Evolutionary conservation across 2,888 invertebrate genomes (phyloP), one percentile per base, ranked within the genome.

Genomic region (Eupithecia subfuscata): DNA sequence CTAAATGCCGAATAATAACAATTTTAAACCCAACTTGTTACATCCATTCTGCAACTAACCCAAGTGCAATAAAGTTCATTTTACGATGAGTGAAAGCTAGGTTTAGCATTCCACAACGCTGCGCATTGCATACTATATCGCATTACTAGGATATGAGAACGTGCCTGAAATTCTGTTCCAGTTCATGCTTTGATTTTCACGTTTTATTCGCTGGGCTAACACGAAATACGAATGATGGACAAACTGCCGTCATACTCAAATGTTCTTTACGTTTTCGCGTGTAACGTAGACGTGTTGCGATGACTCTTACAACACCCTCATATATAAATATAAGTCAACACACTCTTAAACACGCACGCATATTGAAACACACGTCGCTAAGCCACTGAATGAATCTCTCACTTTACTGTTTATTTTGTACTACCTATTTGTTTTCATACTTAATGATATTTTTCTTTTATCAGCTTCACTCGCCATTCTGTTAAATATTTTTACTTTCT

Each of bases 81-180:
- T 40, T 67, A 25, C 67, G 30, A 68, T 68, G 70, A 73, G 69
- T 45, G 22, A 56, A 37, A n/a, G 65, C 22, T 22, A 37, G 65
- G 40, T 71, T 73, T 73, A 34, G 76, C 71, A 76, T 76, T 71
- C 74, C 69, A 56, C 69, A 60, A 69, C 37, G 65, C 43, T 71
- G 69, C 76, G 37, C 69, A 65, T n/a, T 12, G 70, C 22, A 74
- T 71, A 71, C 69, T 74, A 71, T 71, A 71, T 73, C 71, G 71
- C 74, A 74, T 76, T 71, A 71, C 71, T 40, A 72, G 74, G 71
- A 74, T 71, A 74, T 74, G 71, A 67, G 71, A 69, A 70, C 76
- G 76, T 77, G 74, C 60, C 71, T 45, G 69, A 77, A 77, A 77
- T 77, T 70, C 67, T 45, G 43, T 22, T 22, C 69, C 48, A 43